These are phyloP conservation scores for Xiphophorus maculatus DNA, from an alignment of 2,113 vertebrate species.

Conservation along the genomic window DNA sequence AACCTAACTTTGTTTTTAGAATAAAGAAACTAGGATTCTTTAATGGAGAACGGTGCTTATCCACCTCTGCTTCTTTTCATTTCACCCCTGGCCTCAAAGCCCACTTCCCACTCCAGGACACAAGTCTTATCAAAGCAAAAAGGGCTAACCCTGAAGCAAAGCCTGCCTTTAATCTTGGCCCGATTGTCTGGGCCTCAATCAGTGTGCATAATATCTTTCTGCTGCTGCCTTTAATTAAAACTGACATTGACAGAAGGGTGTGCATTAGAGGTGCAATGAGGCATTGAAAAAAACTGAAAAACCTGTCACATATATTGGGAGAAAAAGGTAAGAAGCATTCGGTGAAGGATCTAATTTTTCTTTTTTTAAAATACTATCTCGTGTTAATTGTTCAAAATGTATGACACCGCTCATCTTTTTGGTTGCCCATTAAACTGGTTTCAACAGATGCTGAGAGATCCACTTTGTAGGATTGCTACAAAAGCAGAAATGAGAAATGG, in stretches of 20 bases:
- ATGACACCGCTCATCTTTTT: constrained; percentile 71
- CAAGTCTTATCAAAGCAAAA: constrained; percentile 76
- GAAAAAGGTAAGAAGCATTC: constrained; percentile 86
- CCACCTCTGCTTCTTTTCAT: constrained; percentile 44
- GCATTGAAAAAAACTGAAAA: constrained; percentile 87
- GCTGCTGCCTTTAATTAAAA: constrained; percentile 94
- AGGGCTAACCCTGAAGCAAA: constrained; percentile 84
- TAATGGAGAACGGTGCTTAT: constrained; percentile 56
- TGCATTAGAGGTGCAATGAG: constrained; percentile 91
- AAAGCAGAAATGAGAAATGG: constrained; percentile 73
- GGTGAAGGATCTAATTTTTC: constrained; percentile 82
- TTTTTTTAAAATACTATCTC: background rate
- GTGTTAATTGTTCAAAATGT: background rate
- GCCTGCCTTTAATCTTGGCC: constrained; percentile 88
- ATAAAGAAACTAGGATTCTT: constrained; percentile 66
- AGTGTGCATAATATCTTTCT: constrained; percentile 84
- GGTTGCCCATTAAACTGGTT: constrained; percentile 82
- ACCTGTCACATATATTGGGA: constrained; percentile 83
- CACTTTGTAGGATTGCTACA: constrained; percentile 81
- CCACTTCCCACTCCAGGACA: constrained; percentile 54
- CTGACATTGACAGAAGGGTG: constrained; percentile 93
- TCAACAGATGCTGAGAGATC: constrained; percentile 86
- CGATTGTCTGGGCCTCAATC: constrained; percentile 86
- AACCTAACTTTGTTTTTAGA: constrained; percentile 63
- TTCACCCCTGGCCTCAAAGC: constrained; percentile 41